Conservation (phyloP, 2,113 vertebrate species). For the Ardeotis arabs region DNA sequence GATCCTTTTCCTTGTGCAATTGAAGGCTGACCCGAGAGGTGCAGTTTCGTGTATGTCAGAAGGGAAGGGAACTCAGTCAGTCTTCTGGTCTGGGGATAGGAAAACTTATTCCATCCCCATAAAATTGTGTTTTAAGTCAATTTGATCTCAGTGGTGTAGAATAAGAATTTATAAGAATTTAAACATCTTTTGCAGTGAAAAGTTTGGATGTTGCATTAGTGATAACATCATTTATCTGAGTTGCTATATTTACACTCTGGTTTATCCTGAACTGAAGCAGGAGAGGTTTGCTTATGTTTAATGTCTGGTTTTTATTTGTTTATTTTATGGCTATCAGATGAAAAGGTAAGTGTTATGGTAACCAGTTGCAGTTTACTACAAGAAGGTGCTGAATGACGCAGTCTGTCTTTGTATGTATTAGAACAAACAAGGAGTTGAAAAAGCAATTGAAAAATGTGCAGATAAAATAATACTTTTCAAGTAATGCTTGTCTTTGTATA, state of each 20-base stretch:
- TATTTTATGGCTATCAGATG: constrained; percentile 35
- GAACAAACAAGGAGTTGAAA: not conserved
- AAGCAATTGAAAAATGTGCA: not conserved
- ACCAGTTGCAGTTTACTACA: not conserved
- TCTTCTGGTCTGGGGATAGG: not conserved
- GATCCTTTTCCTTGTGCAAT: not conserved
- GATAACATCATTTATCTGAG: not conserved
- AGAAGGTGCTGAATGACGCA: not conserved
- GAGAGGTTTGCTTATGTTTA: constrained; percentile 28
- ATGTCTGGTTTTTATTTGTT: constrained; percentile 32
- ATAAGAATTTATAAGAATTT: not conserved
- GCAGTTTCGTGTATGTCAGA: not conserved
- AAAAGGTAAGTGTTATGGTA: not conserved
- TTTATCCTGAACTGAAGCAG: not conserved
- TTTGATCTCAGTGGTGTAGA: not conserved
- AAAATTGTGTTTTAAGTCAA: not conserved
- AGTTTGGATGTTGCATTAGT: not conserved
- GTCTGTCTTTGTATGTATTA: not conserved
- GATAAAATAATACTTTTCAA: not conserved
- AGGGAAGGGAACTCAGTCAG: not conserved
- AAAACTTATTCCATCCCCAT: not conserved
- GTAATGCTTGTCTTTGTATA: not conserved
- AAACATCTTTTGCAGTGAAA: not conserved
- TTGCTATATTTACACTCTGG: not conserved
- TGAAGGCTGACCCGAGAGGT: not conserved